Percentiles rank a stretch among this genome's conserved stretches.
Evolutionary conservation across 2,888 invertebrate genomes (phyloP).

Genomic region (Cotesia congregata): DNA sequence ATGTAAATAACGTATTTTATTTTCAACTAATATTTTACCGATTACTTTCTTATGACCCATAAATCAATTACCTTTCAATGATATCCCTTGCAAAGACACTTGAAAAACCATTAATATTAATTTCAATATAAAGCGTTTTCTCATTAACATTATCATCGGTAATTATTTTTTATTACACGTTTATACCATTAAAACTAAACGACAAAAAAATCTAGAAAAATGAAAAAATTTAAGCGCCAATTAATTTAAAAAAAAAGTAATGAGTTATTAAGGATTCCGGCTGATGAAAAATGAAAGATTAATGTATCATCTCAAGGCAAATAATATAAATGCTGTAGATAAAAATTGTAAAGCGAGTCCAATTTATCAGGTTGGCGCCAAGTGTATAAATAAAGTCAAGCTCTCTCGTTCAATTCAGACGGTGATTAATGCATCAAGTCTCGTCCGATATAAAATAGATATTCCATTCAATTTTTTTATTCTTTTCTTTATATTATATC

Average conservation of each 20-base stretch:
- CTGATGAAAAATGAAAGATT: not conserved
- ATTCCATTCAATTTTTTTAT: slow-evolving; percentile 8
- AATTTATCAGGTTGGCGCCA: slow-evolving; percentile 20
- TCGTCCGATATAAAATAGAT: slow-evolving; percentile 9
- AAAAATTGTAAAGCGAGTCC: slow-evolving; percentile 3
- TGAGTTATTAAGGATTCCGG: not conserved
- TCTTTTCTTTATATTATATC: not conserved
- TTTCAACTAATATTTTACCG: no score
- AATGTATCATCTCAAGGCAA: slow-evolving; percentile 13
- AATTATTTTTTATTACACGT: no score
- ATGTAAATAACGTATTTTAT: no score
- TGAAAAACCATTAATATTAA: no score
- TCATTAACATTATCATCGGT: no score
- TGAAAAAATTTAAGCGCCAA: not conserved
- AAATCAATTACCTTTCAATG: no score
- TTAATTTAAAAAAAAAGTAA: not conserved
- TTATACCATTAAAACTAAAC: no score
- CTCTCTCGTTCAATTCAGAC: slow-evolving; percentile 18
- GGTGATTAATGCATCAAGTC: slow-evolving; percentile 17
- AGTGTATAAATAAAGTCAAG: slow-evolving; percentile 18
- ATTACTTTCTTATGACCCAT: no score
- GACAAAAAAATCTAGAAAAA: not conserved
- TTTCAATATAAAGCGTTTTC: no score
- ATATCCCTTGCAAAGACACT: no score
- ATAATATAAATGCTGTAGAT: slow-evolving; percentile 9